phyloP scores from a whole-genome alignment of 1,140 invertebrate genomes.

The Proctacanthus coquilletti region DNA sequence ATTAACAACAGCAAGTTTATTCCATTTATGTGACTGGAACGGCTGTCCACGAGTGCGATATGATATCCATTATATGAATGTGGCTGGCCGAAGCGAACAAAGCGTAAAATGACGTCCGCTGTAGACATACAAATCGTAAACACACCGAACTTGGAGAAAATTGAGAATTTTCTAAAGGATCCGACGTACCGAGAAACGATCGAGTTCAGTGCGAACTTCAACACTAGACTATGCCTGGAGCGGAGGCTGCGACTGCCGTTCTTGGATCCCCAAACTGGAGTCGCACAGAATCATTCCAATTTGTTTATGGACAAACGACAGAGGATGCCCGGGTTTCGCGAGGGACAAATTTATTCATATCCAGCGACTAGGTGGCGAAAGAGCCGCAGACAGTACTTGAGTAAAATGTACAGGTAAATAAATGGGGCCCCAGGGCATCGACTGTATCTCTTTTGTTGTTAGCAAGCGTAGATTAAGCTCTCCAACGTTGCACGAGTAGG shows the following conservation, averaged over 20 bases:
- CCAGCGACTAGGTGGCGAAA: slow-evolving; percentile 37
- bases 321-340: slow-evolving; percentile 71
- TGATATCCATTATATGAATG: too few relatives aligned
- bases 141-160: slow-evolving; percentile 55
- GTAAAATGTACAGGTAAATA: slow-evolving; percentile 29
- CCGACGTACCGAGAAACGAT: slow-evolving; percentile 80
- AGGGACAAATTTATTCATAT: slow-evolving; percentile 90
- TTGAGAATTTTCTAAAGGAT: slow-evolving; percentile 76
- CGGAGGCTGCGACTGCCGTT: slow-evolving; percentile 85
- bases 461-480: too few relatives aligned
- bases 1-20: too few relatives aligned
- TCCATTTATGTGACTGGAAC: too few relatives aligned
- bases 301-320: slow-evolving; percentile 78
- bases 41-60: too few relatives aligned
- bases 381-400: slow-evolving; percentile 26
- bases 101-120: too few relatives aligned
- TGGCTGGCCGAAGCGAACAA: too few relatives aligned
- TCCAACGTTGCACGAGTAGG: too few relatives aligned
- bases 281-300: slow-evolving; percentile 86
- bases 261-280: slow-evolving; percentile 88
- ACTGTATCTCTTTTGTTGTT: too few relatives aligned
- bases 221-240: slow-evolving; percentile 81
- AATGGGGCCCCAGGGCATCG: too few relatives aligned
- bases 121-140: slow-evolving; percentile 53
- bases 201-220: slow-evolving; percentile 85